Conservation (phyloP, 1,140 invertebrate genomes). For the Drosophila lini region DNA sequence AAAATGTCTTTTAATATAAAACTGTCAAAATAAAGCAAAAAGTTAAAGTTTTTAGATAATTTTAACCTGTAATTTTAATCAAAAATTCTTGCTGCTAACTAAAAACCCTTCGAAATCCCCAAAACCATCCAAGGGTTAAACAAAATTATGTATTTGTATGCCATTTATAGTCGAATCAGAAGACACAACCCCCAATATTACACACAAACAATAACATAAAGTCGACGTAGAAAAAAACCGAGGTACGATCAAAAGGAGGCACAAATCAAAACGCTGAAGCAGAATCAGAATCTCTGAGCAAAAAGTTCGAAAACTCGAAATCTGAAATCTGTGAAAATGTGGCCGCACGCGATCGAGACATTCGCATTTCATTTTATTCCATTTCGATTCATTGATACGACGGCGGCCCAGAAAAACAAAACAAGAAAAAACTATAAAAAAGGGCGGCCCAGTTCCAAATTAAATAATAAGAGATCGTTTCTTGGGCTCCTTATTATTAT, state of each 20-base stretch:
- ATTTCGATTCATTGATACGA: slow-evolving; percentile 80
- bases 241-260: slow-evolving; percentile 51
- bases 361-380: slow-evolving; percentile 69
- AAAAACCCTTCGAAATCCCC: not conserved
- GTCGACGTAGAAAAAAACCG: slow-evolving; percentile 13
- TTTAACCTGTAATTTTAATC: not conserved
- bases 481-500: slow-evolving; percentile 71
- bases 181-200: slow-evolving; percentile 56
- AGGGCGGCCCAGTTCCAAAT: slow-evolving; percentile 68
- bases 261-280: slow-evolving; percentile 68
- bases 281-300: slow-evolving; percentile 32
- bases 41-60: not conserved
- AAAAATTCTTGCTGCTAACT: not conserved
- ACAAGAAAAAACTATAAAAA: slow-evolving; percentile 22
- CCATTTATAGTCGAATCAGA: slow-evolving; percentile 64
- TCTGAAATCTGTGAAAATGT: slow-evolving; percentile 71
- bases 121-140: slow-evolving; percentile 48
- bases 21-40: too few species aligned
- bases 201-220: slow-evolving; percentile 35
- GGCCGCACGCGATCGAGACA: slow-evolving; percentile 77
- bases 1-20: not conserved
- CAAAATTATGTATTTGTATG: slow-evolving; percentile 52
- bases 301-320: slow-evolving; percentile 40
- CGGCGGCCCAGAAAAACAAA: slow-evolving; percentile 20
- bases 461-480: slow-evolving; percentile 70